Percentiles rank a stretch among this genome's conserved stretches.
phyloP scores from a whole-genome alignment of 2,797 vertebrate species.

The Ataeniobius toweri region DNA sequence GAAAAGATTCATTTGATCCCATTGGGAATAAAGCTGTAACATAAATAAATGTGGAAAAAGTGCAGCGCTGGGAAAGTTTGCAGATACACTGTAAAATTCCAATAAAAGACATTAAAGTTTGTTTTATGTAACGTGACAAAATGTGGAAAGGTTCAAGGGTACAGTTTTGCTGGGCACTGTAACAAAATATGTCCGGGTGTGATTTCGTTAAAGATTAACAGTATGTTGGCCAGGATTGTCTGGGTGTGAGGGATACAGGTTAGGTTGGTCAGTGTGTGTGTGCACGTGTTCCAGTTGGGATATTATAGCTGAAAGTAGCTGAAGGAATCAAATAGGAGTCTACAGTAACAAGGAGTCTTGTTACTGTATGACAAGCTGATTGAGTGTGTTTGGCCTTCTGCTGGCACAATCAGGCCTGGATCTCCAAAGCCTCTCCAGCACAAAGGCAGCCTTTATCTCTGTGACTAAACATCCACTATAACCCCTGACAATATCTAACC shows the following conservation, averaged over 20 bases:
- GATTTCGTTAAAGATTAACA: conserved; percentile 16
- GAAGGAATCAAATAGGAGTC: conserved; percentile 26
- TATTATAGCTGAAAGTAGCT: conserved; percentile 34
- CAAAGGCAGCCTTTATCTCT: not conserved
- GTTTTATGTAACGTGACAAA: not conserved
- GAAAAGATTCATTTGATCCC: too few species aligned
- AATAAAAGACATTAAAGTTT: not conserved
- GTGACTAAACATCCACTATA: conserved; percentile 1
- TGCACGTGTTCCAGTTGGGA: conserved; percentile 25
- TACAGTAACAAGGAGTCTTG: conserved; percentile 32
- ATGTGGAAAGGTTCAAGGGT: not conserved
- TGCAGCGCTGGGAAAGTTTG: too few species aligned
- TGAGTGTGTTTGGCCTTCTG: conserved; percentile 34
- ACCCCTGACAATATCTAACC: not conserved
- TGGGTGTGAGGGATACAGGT: conserved; percentile 16
- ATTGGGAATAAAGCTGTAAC: too few species aligned
- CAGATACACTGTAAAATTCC: not conserved
- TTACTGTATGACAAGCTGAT: conserved; percentile 37
- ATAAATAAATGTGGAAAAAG: too few species aligned
- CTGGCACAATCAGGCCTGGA: conserved; percentile 26
- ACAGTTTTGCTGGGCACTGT: too few species aligned
- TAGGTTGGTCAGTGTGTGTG: conserved; percentile 9
- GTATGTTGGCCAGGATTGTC: conserved; percentile 29
- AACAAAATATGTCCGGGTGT: not conserved
- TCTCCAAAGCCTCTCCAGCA: conserved; percentile 36